Percentiles rank a stretch among this genome's conserved stretches.
Conservation (phyloP, 2,888 invertebrate genomes). For the Eristalis intricaria region DNA sequence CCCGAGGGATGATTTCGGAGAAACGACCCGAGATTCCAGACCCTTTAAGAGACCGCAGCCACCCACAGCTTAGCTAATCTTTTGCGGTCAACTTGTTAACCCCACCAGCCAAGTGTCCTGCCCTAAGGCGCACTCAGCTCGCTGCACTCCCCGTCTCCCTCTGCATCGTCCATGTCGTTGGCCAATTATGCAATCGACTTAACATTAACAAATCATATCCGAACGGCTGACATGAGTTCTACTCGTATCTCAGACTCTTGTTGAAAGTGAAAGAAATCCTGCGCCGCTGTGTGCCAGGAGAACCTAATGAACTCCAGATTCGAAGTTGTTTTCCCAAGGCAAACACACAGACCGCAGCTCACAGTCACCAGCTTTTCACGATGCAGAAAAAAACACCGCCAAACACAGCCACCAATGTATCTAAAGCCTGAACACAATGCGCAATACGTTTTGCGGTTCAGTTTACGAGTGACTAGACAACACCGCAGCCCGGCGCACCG, state of each 20-base stretch:
- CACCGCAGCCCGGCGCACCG: constrained; percentile 16
- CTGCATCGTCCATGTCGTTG: background rate
- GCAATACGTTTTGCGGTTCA: constrained; percentile 49
- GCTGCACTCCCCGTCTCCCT: background rate
- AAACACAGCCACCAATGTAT: constrained; percentile 25
- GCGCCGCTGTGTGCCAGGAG: constrained; percentile 30
- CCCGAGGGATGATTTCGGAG: constrained; percentile 38
- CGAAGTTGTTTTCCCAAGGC: constrained; percentile 46
- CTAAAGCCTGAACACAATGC: constrained; percentile 47
- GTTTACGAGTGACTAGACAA: constrained; percentile 26
- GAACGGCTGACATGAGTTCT: constrained; percentile 50
- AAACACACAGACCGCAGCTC: constrained; percentile 25
- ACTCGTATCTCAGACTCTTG: constrained; percentile 48
- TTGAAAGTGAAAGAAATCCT: constrained; percentile 67
- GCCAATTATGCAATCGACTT: constrained; percentile 62
- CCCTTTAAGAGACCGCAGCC: constrained; percentile 27
- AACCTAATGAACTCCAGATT: constrained; percentile 45
- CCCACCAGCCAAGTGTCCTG: constrained; percentile 39
- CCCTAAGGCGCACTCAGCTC: constrained; percentile 48
- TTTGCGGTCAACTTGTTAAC: constrained; percentile 56
- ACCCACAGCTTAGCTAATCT: constrained; percentile 20
- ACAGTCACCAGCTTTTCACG: constrained; percentile 59
- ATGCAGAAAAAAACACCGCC: constrained; percentile 5
- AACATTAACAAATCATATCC: constrained; percentile 68
- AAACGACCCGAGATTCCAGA: constrained; percentile 13